Conservation (phyloP, 2,888 invertebrate species). For the Cerastis rubricosa region DNA sequence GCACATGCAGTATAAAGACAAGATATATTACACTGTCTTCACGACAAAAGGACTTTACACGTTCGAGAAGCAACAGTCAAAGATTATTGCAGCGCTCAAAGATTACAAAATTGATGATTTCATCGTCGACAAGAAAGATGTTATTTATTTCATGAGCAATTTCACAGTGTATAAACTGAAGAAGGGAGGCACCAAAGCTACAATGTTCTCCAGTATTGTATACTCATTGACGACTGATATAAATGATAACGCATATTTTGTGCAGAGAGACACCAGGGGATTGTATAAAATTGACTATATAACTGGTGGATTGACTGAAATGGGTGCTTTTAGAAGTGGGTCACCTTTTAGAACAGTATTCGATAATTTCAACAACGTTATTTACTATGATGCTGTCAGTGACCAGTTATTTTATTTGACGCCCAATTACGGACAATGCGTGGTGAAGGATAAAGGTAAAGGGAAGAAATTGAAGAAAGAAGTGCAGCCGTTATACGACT, state of each 20-base stretch:
- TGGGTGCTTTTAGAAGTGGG: conserved; percentile 78
- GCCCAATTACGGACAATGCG: conserved; percentile 78
- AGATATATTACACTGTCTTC: conserved; percentile 78
- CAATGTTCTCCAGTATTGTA: conserved; percentile 74
- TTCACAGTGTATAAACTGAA: conserved; percentile 75
- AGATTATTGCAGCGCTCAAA: conserved; percentile 70
- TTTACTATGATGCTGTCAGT: conserved; percentile 77
- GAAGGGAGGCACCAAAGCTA: conserved; percentile 72
- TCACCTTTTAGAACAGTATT: conserved; percentile 76
- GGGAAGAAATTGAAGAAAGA: conserved; percentile 65
- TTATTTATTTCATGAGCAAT: conserved; percentile 81
- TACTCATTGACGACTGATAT: conserved; percentile 79
- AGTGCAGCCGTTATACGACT: conserved; percentile 47
- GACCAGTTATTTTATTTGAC: conserved; percentile 78
- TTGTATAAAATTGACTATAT: conserved; percentile 78
- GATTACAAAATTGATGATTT: conserved; percentile 81
- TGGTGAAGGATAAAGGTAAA: conserved; percentile 69
- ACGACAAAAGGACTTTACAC: conserved; percentile 75
- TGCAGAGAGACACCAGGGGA: conserved; percentile 76
- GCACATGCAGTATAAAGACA: conserved; percentile 80
- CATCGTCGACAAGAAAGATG: conserved; percentile 77
- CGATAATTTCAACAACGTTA: conserved; percentile 80
- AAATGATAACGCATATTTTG: conserved; percentile 76
- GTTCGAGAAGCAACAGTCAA: conserved; percentile 72
- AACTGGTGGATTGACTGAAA: conserved; percentile 70